Evolutionary conservation across 2,888 invertebrate species (phyloP).

Genomic region (Eudasyphora cyanicolor): DNA sequence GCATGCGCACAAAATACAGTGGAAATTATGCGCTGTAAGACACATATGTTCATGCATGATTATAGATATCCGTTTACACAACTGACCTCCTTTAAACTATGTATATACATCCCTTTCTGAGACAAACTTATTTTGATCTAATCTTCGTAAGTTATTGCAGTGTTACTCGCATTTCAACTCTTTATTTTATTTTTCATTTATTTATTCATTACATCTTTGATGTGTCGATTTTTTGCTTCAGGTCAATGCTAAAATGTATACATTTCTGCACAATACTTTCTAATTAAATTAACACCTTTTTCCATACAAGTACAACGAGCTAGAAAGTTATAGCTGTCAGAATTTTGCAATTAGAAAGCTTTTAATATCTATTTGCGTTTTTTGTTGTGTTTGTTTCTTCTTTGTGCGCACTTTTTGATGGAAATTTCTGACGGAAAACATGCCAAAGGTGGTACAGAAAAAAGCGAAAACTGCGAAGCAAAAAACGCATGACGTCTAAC

Average conservation of each 20-base stretch:
- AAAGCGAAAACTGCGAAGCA: not conserved
- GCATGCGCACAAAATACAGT: no score
- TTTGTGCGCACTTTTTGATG: not conserved
- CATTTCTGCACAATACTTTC: constrained; percentile 3
- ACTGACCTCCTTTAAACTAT: no score
- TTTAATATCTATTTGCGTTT: not conserved
- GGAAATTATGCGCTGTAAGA: no score
- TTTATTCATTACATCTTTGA: no score
- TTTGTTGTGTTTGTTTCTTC: not conserved
- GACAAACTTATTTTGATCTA: no score
- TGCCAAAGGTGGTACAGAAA: constrained; percentile 12
- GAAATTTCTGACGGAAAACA: not conserved
- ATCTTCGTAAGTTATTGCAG: not conserved
- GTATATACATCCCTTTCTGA: no score
- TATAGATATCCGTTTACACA: no score
- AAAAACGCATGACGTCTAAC: not conserved
- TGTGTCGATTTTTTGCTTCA: not conserved
- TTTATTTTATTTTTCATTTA: not conserved
- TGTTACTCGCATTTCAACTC: not conserved
- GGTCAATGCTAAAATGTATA: not conserved
- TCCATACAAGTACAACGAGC: not conserved
- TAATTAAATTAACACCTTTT: constrained; percentile 24
- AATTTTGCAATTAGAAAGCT: constrained; percentile 21
- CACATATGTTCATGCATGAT: no score
- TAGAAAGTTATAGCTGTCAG: constrained; percentile 23